Evolutionary conservation across 2,113 vertebrate species (phyloP), one percentile per base, ranked within the genome.

Genomic region (Gnathochromis pfefferi): DNA sequence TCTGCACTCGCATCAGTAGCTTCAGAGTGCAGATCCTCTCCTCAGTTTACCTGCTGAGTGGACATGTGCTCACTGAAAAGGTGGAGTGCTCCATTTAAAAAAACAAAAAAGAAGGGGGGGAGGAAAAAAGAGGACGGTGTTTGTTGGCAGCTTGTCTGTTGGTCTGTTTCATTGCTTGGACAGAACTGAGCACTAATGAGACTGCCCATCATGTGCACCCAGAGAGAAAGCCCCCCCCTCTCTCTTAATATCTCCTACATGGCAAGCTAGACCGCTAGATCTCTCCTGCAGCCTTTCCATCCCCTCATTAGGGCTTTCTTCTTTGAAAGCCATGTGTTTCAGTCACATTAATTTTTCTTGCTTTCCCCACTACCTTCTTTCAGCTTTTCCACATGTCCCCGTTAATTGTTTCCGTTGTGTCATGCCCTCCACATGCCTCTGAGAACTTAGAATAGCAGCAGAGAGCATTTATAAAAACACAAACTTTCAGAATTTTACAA

Each of bases 171-270:
- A 45, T 82, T 88, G 89, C 86, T 75, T 94, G 91, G 85, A 94
- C 88, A 89, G 88, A 92, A 86, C 87, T 85, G 84, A 89, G 86
- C 92, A 86, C 91, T 95, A 96, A 96, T 94, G 95, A 95, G 95
- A 88, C 93, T 92, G 81, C 91, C 90, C 89, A 88, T 92, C 90
- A 89, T 92, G 87, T 87, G 80, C 81, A 80, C 86, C 87, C 84
- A 90, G 88, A 94, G 90, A 91, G 73, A 88, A 81, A 21, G 7
- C 81, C 40, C 57, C 23, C 57, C 57, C 5, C 65, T 19, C 65
- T 51, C 81, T 70, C 73, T 85, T 31, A 40, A 54, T 83, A 83
- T 85, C 90, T 80, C 87, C 87, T 68, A 86, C 93, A 88, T 80
- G 85, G 51, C 80, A 80, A 89, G 83, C 82, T 84, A 83, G 87